phyloP scores from a whole-genome alignment of 1,140 invertebrate genomes.

The Drosophila insularis region DNA sequence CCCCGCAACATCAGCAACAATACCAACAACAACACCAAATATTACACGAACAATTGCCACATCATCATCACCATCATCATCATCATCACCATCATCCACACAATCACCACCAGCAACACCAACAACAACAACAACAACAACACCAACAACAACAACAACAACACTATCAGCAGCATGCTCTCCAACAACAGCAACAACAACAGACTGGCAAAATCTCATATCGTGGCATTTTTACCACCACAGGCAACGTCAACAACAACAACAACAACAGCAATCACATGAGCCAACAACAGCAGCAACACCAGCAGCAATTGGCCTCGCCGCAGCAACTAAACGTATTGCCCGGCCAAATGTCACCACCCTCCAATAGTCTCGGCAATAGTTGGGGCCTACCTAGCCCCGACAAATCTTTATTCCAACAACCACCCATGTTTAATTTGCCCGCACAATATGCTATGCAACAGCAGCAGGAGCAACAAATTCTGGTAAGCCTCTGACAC shows the following conservation, averaged over 20 bases:
- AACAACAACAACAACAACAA: constrained; percentile 64
- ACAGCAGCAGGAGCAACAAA: constrained; percentile 62
- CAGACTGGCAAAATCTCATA: constrained; percentile 87
- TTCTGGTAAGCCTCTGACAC: too few relatives aligned
- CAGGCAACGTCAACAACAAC: constrained; percentile 83
- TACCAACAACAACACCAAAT: constrained; percentile 82
- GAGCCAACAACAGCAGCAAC: constrained; percentile 58
- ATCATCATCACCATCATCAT: constrained; percentile 38
- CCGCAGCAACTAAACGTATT: constrained; percentile 71
- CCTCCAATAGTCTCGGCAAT: constrained; percentile 76
- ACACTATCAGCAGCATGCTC: constrained; percentile 77
- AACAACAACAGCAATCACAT: constrained; percentile 53
- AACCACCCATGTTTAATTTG: constrained; percentile 84
- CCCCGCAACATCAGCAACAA: constrained; percentile 73
- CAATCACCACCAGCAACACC: constrained; percentile 64
- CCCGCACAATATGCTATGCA: constrained; percentile 80
- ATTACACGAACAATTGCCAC: constrained; percentile 73
- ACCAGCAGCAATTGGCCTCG: constrained; percentile 69
- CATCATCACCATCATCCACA: constrained; percentile 65
- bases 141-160: constrained; percentile 51
- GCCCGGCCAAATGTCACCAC: constrained; percentile 83
- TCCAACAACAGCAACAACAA: constrained; percentile 83
- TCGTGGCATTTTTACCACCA: constrained; percentile 88
- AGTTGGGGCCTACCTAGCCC: constrained; percentile 86
- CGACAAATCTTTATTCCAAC: constrained; percentile 85